phyloP scores from a whole-genome alignment of 2,113 vertebrate species.

The Antigone vipio region DNA sequence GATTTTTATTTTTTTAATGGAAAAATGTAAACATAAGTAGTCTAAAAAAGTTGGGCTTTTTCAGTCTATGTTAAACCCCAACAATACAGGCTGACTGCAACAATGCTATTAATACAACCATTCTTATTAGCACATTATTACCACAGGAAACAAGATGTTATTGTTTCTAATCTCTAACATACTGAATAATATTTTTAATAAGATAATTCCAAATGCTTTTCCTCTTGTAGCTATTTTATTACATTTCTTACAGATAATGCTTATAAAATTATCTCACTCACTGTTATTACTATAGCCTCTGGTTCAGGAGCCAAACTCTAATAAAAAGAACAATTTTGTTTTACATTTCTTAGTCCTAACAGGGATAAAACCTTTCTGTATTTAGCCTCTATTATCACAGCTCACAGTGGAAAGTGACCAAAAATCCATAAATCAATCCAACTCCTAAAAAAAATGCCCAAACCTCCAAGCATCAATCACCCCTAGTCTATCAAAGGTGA shows the following conservation, averaged over 20 bases:
- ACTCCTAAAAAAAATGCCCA: not conserved
- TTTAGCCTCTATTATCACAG: not conserved
- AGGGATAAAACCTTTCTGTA: not conserved
- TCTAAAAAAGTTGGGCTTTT: not conserved
- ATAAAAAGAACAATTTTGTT: slow-evolving; percentile 24
- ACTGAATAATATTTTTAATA: slow-evolving; percentile 28
- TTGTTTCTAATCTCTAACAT: slow-evolving; percentile 51
- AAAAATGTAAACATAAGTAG: not conserved
- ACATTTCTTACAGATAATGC: slow-evolving; percentile 56
- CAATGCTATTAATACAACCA: not conserved
- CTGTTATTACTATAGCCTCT: slow-evolving; percentile 19
- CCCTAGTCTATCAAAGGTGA: not conserved
- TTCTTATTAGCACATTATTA: slow-evolving; percentile 41
- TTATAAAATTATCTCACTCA: slow-evolving; percentile 50
- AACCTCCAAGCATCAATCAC: not conserved
- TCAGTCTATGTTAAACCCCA: not conserved
- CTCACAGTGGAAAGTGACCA: not conserved
- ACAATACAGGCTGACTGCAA: not conserved
- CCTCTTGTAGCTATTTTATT: slow-evolving; percentile 49
- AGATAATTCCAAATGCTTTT: slow-evolving; percentile 48
- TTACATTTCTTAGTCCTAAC: not conserved
- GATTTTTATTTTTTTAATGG: not conserved
- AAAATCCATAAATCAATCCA: slow-evolving; percentile 11
- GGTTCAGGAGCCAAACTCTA: slow-evolving; percentile 37
- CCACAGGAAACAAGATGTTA: slow-evolving; percentile 37